Conservation (phyloP, 2,797 vertebrate genomes). For the Cyprinodon diabolis region DNA sequence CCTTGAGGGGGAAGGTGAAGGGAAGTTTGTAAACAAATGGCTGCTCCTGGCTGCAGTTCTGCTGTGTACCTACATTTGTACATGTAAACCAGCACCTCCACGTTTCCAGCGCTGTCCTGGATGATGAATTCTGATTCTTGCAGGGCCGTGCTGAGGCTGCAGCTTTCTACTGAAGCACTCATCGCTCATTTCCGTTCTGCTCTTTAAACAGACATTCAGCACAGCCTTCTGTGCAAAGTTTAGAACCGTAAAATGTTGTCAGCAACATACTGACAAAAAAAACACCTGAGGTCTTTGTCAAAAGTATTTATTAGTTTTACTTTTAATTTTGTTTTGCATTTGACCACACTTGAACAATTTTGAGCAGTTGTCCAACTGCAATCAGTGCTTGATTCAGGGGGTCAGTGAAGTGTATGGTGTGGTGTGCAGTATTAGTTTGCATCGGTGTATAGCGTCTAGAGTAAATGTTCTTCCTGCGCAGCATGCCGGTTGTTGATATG, state of each 20-base stretch:
- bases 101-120: conserved; percentile 42
- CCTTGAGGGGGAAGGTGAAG: conserved; percentile 34
- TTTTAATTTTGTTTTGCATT: not conserved
- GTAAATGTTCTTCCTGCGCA: too few relatives aligned
- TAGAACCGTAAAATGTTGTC: conserved; percentile 8
- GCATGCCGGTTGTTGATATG: too few relatives aligned
- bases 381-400: not conserved
- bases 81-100: conserved; percentile 35
- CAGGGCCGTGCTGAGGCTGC: conserved; percentile 68
- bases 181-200: conserved; percentile 49
- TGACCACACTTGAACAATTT: not conserved
- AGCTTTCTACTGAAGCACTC: conserved; percentile 46
- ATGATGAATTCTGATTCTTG: conserved; percentile 72
- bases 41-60: conserved; percentile 5
- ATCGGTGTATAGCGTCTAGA: not conserved
- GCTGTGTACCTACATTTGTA: conserved; percentile 9
- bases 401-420: not conserved
- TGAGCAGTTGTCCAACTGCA: not conserved
- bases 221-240: conserved; percentile 13
- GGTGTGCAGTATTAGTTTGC: not conserved
- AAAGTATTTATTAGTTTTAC: not conserved
- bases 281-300: not conserved
- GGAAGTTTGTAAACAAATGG: conserved; percentile 40
- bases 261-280: conserved; percentile 16
- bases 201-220: conserved; percentile 13